Conservation (phyloP, 2,113 vertebrate species). For the Chitala chitala region DNA sequence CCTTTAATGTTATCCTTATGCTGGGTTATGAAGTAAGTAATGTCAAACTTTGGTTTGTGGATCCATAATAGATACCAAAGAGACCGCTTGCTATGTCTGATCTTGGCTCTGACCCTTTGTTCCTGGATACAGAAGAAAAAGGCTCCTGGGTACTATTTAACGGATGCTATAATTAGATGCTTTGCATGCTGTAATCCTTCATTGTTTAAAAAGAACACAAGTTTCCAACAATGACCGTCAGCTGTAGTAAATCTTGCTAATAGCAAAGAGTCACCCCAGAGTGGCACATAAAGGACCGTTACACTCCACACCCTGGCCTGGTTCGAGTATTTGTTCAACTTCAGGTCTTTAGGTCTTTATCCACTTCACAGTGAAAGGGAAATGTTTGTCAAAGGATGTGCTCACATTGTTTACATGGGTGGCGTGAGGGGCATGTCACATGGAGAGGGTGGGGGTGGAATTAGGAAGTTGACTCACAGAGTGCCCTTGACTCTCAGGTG, state of each 20-base stretch:
- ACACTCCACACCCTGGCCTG: not conserved
- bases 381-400: not conserved
- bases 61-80: not conserved
- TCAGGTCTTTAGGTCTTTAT: too few species aligned
- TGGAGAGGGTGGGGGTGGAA: not conserved
- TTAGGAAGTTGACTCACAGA: not conserved
- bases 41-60: not conserved
- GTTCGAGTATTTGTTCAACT: conserved; percentile 6
- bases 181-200: not conserved
- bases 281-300: not conserved
- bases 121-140: not conserved
- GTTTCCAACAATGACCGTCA: not conserved
- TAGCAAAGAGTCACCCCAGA: not conserved
- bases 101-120: not conserved
- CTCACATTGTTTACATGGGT: not conserved
- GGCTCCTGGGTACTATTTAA: not conserved
- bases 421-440: not conserved
- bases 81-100: not conserved
- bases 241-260: not conserved
- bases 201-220: not conserved
- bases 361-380: too few species aligned
- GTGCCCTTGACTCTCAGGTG: not conserved
- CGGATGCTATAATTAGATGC: not conserved
- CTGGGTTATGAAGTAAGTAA: not conserved
- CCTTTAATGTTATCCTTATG: not conserved